These are phyloP conservation scores for Festucalex cinctus DNA, from an alignment of 2,113 vertebrate genomes.

Conservation along the genomic window DNA sequence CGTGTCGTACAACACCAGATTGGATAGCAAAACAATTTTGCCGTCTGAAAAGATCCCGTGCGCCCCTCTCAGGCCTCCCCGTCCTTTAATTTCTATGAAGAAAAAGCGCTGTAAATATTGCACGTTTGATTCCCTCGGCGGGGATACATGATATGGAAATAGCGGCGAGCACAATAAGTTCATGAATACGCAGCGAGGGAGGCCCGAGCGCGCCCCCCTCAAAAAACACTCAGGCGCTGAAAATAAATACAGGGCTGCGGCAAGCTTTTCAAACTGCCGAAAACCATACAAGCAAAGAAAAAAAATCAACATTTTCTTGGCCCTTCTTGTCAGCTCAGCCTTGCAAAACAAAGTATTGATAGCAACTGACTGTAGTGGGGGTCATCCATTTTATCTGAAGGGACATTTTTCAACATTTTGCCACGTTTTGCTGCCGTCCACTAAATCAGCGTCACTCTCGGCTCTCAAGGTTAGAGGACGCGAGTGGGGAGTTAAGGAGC, in stretches of 20 bases:
- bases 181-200: slow-evolving; percentile 52
- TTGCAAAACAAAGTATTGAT: slow-evolving; percentile 60
- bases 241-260: slow-evolving; percentile 50
- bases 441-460: slow-evolving; percentile 63
- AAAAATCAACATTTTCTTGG: slow-evolving; percentile 43
- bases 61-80: slow-evolving; percentile 27
- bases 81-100: slow-evolving; percentile 61
- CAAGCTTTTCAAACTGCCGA: slow-evolving; percentile 5
- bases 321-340: slow-evolving; percentile 44
- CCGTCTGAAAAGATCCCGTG: slow-evolving; percentile 63
- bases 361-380: slow-evolving; percentile 24
- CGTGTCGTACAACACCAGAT: slow-evolving; percentile 75
- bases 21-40: slow-evolving; percentile 75
- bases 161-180: slow-evolving; percentile 55
- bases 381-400: slow-evolving; percentile 62
- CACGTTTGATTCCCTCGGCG: slow-evolving; percentile 43
- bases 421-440: slow-evolving; percentile 45
- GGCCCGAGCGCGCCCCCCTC: slow-evolving; percentile 24
- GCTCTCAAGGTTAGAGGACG: slow-evolving; percentile 59
- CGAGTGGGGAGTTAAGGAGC: slow-evolving; percentile 35
- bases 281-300: slow-evolving; percentile 4
- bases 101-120: slow-evolving; percentile 59
- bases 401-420: slow-evolving; percentile 72
- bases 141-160: slow-evolving; percentile 50
- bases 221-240: slow-evolving; percentile 43